These are phyloP conservation scores for Pectinophora gossypiella DNA, from an alignment of 1,140 invertebrate genomes.

Conservation along the genomic window DNA sequence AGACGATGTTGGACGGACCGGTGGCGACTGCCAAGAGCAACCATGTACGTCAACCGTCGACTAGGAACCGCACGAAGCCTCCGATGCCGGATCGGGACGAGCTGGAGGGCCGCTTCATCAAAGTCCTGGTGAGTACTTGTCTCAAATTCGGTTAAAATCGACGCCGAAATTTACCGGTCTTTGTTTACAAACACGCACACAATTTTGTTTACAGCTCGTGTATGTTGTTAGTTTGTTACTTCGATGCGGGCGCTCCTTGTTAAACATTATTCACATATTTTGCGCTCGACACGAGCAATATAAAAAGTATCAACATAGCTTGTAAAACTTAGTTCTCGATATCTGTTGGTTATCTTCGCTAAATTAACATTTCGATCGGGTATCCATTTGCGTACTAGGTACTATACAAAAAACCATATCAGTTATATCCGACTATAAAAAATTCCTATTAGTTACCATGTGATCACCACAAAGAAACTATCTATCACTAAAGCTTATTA, in stretches of 20 bases:
- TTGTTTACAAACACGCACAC: conserved; percentile 63
- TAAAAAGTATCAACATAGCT: too few relatives aligned
- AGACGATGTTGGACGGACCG: conserved; percentile 70
- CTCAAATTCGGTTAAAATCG: neutral
- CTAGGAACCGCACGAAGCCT: conserved; percentile 84
- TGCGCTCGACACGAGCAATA: too few relatives aligned
- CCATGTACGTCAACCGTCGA: conserved; percentile 82
- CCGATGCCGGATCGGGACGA: conserved; percentile 93
- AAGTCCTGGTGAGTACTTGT: conserved; percentile 93
- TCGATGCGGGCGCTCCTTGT: neutral
- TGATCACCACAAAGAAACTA: too few relatives aligned
- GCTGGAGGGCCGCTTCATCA: conserved; percentile 93
- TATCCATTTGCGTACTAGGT: too few relatives aligned
- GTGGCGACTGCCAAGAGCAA: conserved; percentile 54
- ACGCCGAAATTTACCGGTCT: conserved; percentile 38
- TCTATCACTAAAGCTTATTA: too few relatives aligned
- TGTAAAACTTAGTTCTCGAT: too few relatives aligned
- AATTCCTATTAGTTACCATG: too few relatives aligned
- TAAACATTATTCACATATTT: too few relatives aligned
- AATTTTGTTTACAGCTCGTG: conserved; percentile 21
- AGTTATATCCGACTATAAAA: too few relatives aligned
- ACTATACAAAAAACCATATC: too few relatives aligned
- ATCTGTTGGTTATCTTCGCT: too few relatives aligned
- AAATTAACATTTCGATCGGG: too few relatives aligned
- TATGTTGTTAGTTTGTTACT: conserved; percentile 15